Evolutionary conservation across 2,797 vertebrate species (phyloP), one percentile per base, ranked within the genome.

Genomic region (Malurus splendens): DNA sequence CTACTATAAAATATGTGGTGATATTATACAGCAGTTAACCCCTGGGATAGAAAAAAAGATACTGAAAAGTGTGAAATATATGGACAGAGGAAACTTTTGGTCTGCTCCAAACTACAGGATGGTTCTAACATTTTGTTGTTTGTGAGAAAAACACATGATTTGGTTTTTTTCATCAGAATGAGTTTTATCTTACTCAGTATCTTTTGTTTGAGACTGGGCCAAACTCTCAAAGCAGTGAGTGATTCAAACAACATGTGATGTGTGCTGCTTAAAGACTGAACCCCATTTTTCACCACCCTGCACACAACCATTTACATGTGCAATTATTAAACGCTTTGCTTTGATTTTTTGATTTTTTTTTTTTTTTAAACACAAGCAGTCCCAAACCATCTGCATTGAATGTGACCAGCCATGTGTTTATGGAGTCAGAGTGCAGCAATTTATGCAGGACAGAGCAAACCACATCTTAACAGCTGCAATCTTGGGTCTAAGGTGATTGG

Each of bases 141-240:
- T 75, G 45, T 50, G 66, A 60, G 48, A 89, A 67, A 41, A 94
- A 81, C 57, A 87, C 89, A 25, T 4, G 45, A 51, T 67, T 89
- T 28, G 39, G 48, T 89, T 93, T 95, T 81, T 81, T 82, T 92
- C 88, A 95, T 78, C 13, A 80, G 45, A 92, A 93, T 84, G 81
- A 96, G 84, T 59, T 96, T 95, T 95, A 93, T 95, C 92, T 96
- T 82, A 71, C 74, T 87, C 72, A 61, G 59, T 90, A 86, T 93
- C 90, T 94, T 95, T 72, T 64, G 47, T 57, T 28, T 76, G 86
- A 90, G 82, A 48, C 14, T 59, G 56, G 80, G 60, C 71, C 83
- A 88, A 89, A 52, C 75, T 51, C 51, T 73, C 44, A 8, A 1
- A 94, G 54, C 51, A 48, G 7, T 72, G 33, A 56, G 15, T 94